Evolutionary conservation across 2,888 invertebrate species (phyloP), one percentile per base, ranked within the genome.

Genomic region (Leucania comma): DNA sequence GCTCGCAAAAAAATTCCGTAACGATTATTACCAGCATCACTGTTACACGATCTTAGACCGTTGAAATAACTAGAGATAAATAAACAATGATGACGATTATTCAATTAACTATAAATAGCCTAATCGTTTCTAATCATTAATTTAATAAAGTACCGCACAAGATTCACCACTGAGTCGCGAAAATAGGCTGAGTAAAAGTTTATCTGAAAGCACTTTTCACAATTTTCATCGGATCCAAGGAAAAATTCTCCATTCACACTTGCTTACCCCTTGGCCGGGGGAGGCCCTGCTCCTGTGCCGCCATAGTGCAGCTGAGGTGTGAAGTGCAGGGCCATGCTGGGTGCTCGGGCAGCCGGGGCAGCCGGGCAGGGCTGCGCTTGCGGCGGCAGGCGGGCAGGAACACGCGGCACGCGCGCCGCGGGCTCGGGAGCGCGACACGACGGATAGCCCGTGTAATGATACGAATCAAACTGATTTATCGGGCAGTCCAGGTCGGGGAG

Each of bases 401-500:
- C 68, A 70, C 77, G 42, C 57, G 68, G 69, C 68, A 75, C 42
- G n/a, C 62, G 57, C 67, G 66, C 77, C 64, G 83, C 71, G 42
- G 81, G 50, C 1, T 70, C 74, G 62, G 81, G 85, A 32, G 86
- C 86, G 68, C 79, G 87, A 73, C 81, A 87, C 46, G 87, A 83
- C 26, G 86, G 84, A 75, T 84, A 88, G 9, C 78, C 67, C 38
- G 85, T 80, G 84, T 83, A 90, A 32, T 87, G 86, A 72, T 84
- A 90, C 24, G 85, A 82, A 69, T 87, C 84, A 73, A 84, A 87
- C 56, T 81, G 83, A 74, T 87, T 85, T 51, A 85, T 80, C 10
- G 85, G 86, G 88, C 88, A 88, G 68, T 90, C 89, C 73, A 82
- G 86, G 54, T 90, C 86, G 67, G 87, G 83, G 64, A 89, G 72